Evolutionary conservation across 2,797 vertebrate species (phyloP).

Genomic region (Sylvilagus floridanus): DNA sequence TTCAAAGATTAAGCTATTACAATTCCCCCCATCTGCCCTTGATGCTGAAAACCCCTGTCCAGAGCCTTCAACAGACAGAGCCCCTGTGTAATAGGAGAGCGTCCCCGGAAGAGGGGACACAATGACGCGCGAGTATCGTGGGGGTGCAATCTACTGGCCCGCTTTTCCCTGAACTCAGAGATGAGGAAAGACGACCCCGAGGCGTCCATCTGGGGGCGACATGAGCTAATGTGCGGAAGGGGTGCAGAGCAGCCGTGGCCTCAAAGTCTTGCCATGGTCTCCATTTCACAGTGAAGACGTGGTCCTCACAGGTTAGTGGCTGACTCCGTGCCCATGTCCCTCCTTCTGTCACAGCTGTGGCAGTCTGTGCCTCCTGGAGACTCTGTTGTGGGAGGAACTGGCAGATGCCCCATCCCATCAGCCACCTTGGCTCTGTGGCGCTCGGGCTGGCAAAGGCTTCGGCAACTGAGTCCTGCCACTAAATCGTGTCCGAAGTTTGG

Average conservation of each 20-base stretch:
- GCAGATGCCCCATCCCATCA: rapidly evolving
- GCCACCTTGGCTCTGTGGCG: not conserved
- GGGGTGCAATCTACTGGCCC: not conserved
- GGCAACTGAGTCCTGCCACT: rapidly evolving
- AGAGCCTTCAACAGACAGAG: not conserved
- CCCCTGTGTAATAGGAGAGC: not conserved
- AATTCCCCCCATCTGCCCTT: conserved; percentile 19
- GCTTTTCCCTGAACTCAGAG: not conserved
- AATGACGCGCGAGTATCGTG: not conserved
- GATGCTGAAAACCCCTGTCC: not conserved
- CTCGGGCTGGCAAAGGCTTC: no score
- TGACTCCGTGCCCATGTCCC: rapidly evolving
- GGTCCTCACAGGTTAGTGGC: rapidly evolving
- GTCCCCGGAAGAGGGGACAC: not conserved
- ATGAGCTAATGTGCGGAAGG: rapidly evolving
- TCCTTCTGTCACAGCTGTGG: rapidly evolving
- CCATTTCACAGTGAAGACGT: not conserved
- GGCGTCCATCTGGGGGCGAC: not conserved
- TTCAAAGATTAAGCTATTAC: conserved; percentile 40
- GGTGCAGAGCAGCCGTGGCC: rapidly evolving
- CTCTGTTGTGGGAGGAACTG: rapidly evolving
- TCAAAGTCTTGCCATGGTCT: rapidly evolving
- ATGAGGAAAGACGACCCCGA: not conserved
- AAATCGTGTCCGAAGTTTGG: rapidly evolving
- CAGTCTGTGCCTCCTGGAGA: rapidly evolving